phyloP scores from a whole-genome alignment of 2,888 invertebrate species.

The Stratiomys singularior region DNA sequence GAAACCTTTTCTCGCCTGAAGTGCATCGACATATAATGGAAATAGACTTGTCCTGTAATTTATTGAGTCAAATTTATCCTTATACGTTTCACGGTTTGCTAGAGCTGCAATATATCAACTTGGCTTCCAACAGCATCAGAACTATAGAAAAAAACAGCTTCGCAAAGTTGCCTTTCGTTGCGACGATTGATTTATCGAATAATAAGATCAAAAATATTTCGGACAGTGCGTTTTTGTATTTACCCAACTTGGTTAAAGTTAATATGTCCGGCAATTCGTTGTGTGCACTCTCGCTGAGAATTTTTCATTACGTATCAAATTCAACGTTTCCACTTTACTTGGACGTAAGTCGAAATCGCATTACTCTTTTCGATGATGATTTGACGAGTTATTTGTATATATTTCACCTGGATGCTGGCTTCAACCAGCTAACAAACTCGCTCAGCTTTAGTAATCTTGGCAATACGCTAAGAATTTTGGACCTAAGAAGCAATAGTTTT shows the following conservation, averaged over 20 bases:
- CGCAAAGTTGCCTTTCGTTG: constrained; percentile 79
- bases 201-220: constrained; percentile 82
- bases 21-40: constrained; percentile 79
- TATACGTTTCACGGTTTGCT: constrained; percentile 78
- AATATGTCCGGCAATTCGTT: constrained; percentile 85
- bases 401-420: constrained; percentile 76
- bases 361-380: constrained; percentile 61
- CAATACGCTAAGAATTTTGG: constrained; percentile 73
- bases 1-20: constrained; percentile 74
- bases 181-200: constrained; percentile 84
- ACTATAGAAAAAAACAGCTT: constrained; percentile 78
- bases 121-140: constrained; percentile 82
- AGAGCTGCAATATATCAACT: constrained; percentile 79
- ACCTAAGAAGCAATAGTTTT: constrained; percentile 80
- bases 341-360: constrained; percentile 78
- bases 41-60: constrained; percentile 84
- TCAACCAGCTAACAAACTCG: constrained; percentile 74
- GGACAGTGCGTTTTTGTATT: constrained; percentile 77
- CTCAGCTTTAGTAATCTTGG: constrained; percentile 75
- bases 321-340: constrained; percentile 74
- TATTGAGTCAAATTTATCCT: constrained; percentile 74
- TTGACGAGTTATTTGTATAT: constrained; percentile 69
- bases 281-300: constrained; percentile 73
- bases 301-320: constrained; percentile 76
- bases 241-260: constrained; percentile 79